phyloP scores from a whole-genome alignment of 1,140 invertebrate genomes.

The Drosophila neocordata region DNA sequence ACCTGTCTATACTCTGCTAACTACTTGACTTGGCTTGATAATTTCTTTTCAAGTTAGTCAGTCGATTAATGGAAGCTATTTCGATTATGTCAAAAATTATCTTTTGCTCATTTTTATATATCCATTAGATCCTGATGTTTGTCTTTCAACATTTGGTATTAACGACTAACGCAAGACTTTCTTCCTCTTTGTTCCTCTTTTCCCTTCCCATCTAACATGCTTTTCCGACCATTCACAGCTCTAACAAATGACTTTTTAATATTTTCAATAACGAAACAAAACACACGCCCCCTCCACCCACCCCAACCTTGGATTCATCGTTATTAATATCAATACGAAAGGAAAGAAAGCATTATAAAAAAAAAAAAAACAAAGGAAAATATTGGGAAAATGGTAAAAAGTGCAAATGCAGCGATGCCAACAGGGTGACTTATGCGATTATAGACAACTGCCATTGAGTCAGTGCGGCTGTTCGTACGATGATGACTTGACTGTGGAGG shows the following conservation, averaged over 20 bases:
- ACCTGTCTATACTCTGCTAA: no score
- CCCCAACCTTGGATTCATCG: constrained; percentile 1
- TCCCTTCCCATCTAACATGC: not conserved
- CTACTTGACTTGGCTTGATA: no score
- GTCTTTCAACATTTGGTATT: constrained; percentile 52
- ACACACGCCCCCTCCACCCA: constrained; percentile 60
- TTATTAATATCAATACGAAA: constrained; percentile 45
- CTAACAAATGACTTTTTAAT: constrained; percentile 79
- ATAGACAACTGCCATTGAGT: constrained; percentile 72
- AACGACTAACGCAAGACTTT: constrained; percentile 21
- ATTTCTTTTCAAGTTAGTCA: not conserved
- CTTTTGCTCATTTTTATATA: constrained; percentile 1
- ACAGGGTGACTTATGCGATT: constrained; percentile 82
- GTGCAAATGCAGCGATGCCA: constrained; percentile 78
- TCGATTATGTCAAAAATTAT: not conserved
- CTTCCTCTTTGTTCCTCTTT: not conserved
- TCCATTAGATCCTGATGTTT: not conserved
- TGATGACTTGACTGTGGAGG: no score
- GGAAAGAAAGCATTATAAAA: constrained; percentile 51
- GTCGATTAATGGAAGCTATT: not conserved
- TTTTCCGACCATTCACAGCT: constrained; percentile 14
- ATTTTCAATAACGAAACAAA: constrained; percentile 75
- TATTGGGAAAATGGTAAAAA: constrained; percentile 45
- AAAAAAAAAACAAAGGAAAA: constrained; percentile 31
- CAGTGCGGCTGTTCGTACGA: no score